Conservation (phyloP, 2,888 invertebrate species). For the Heteromyza rotundicornis region DNA sequence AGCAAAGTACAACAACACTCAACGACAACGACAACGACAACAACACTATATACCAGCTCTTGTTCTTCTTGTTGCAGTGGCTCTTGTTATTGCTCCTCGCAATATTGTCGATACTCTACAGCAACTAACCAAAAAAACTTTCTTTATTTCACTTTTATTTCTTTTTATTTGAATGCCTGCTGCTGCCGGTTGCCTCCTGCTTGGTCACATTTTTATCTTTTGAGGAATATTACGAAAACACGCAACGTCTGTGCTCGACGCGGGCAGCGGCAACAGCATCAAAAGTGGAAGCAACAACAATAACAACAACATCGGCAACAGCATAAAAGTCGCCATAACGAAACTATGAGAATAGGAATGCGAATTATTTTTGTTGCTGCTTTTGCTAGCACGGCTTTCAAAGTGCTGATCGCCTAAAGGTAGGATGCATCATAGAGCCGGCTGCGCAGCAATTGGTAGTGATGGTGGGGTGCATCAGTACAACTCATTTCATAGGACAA, state of each 20-base stretch:
- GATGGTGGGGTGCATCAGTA: constrained; percentile 7
- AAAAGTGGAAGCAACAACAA: constrained; percentile 15
- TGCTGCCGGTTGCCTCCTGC: constrained; percentile 38
- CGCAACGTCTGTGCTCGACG: constrained; percentile 59
- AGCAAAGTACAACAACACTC: no score
- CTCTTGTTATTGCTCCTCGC: constrained; percentile 7
- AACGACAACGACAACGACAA: no score
- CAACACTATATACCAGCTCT: no score
- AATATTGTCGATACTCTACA: constrained; percentile 21
- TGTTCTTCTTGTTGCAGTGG: neutral
- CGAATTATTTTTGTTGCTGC: constrained; percentile 35
- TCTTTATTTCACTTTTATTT: constrained; percentile 11
- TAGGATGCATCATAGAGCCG: neutral
- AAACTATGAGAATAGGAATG: constrained; percentile 40
- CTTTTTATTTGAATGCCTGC: constrained; percentile 27
- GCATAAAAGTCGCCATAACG: no score
- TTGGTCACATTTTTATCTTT: constrained; percentile 61
- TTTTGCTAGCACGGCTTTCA: neutral
- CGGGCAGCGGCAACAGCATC: constrained; percentile 32
- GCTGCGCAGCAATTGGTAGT: neutral
- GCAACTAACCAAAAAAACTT: constrained; percentile 6
- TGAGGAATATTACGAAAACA: constrained; percentile 62
- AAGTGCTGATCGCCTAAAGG: neutral
- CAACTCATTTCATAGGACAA: constrained; percentile 19
- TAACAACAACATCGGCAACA: constrained; percentile 24